These are phyloP conservation scores for Caenorhabditis angaria DNA, from an alignment of 2,888 invertebrate species.

Conservation along the genomic window DNA sequence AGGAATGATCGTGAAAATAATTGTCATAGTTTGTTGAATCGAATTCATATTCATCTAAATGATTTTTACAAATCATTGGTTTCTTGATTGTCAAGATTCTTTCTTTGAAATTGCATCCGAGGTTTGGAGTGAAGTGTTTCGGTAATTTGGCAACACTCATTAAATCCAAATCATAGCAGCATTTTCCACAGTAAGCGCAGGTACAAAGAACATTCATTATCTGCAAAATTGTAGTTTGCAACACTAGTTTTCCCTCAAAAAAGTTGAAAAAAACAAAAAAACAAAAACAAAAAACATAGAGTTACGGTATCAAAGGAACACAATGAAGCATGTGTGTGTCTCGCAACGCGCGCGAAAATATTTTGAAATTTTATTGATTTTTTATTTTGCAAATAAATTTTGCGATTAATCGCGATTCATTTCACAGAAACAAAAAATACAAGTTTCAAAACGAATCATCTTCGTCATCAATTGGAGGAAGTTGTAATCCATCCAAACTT, in stretches of 20 bases:
- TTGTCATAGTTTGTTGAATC: background rate
- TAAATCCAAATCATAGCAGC: background rate
- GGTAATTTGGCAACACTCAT: background rate
- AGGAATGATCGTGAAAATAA: background rate
- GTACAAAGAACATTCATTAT: background rate
- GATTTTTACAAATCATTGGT: background rate
- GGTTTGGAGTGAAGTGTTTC: background rate
- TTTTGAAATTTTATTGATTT: too few relatives aligned
- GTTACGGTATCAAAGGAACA: too few relatives aligned
- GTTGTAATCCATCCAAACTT: slow-evolving; percentile 27
- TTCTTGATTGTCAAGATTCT: background rate
- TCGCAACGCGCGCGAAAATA: too few relatives aligned
- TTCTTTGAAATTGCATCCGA: background rate
- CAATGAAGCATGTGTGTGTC: too few relatives aligned
- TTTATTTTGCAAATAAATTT: too few relatives aligned
- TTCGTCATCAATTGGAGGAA: slow-evolving; percentile 31
- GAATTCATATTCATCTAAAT: background rate
- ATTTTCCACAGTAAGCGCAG: background rate
- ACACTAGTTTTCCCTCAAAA: too few relatives aligned
- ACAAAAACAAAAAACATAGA: too few relatives aligned
- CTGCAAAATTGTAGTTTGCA: background rate
- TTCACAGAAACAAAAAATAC: too few relatives aligned
- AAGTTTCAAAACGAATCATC: too few relatives aligned
- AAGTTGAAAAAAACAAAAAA: too few relatives aligned
- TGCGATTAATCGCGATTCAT: too few relatives aligned